Evolutionary conservation across 92 coral and sea anemone genomes (phyloP), one percentile per base, ranked within the genome.

Genomic region (Bergia sp.): DNA sequence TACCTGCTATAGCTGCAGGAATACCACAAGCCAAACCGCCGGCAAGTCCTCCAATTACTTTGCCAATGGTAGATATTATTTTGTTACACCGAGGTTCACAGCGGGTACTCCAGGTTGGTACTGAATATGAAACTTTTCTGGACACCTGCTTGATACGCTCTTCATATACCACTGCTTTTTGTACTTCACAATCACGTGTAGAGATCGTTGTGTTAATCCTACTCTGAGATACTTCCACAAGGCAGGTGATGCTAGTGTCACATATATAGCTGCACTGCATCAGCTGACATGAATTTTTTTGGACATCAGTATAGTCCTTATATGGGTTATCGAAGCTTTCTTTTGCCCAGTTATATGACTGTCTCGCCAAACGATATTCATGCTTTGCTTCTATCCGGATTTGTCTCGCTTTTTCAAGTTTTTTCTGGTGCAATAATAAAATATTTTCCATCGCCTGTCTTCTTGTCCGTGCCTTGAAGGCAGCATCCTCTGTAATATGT

Each of bases 321-420:
- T n/a, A 21, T n/a, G 65, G 58, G 5, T 50, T 45, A 44, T 21
- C 82, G 18, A 44, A 78, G n/a, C 4, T 40, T 78, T 78, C 65
- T 45, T 78, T 78, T 45, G 64, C 82, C 64, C 64, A 78, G 21
- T 45, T 13, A 78, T 44, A 78, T 45, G 57, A 21, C 40, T 47
- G 77, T 1, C 37, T 73, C 4, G 77, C 77, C 2, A 37, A 13
- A 0, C 38, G 37, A 37, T 73, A 38, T 37, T 37, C 42, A 38
- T 73, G 44, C 77, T 73, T 15, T 38, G 77, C 44, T 15, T 73
- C 77, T 9, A 29, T 38, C 11, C 77, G 77, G 44, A 29, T 8
- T 8, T 9, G 29, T 37, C 16, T 10, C 29, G 77, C 77, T 7
- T 73, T 37, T 73, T 73, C 43, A 73, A 73, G 38, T 3, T 38